Percentiles rank a stretch among this genome's conserved stretches.
Evolutionary conservation across 1,140 invertebrate species (phyloP).

Genomic region (honey bee (Apis mellifera)): Amel_HAv3.1 CM009938.2:3130501-3131000

Average conservation of each 20-base stretch:
- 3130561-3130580: no score
- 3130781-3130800: neutral
- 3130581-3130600: no score
- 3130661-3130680: no score
- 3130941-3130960: conserved; percentile 17
- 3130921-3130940: conserved; percentile 44
- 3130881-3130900: conserved; percentile 34
- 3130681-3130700: no score
- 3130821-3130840: neutral
- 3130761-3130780: neutral
- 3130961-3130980: conserved; percentile 39
- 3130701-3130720: no score
- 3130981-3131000: conserved; percentile 47
- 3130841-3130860: conserved; percentile 10
- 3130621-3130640: no score
- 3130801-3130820: neutral
- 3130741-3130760: neutral
- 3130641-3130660: no score
- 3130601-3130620: no score
- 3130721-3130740: no score
- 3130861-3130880: neutral
- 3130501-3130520: no score
- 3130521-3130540: no score
- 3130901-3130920: conserved; percentile 29
- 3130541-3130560: no score